Conservation (phyloP, 2,888 invertebrate species). For the Coecobrya sp. region DNA sequence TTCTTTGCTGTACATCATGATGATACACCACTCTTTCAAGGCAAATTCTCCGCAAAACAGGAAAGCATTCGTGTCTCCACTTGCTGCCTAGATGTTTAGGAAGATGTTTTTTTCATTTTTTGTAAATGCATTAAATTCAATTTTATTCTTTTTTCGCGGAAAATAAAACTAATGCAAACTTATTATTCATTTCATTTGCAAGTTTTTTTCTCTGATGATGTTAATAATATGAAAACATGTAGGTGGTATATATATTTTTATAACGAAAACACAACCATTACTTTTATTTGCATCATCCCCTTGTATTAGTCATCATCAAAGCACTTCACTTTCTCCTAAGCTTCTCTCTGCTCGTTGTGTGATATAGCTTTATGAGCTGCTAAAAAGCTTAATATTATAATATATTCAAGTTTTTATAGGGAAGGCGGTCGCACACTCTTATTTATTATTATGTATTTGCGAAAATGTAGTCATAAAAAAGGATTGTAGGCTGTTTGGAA, state of each 20-base stretch:
- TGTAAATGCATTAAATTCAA: conserved; percentile 38
- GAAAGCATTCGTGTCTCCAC: not conserved
- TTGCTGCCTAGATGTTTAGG: not conserved
- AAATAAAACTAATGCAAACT: conserved; percentile 27
- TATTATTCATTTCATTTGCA: conserved; percentile 36
- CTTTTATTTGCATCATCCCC: not conserved
- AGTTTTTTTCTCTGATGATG: conserved; percentile 13
- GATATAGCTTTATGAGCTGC: conserved; percentile 6
- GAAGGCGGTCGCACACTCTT: not conserved
- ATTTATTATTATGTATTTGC: conserved; percentile 2
- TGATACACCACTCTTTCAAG: not conserved
- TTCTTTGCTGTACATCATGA: not conserved
- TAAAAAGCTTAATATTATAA: conserved; percentile 1
- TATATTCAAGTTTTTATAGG: conserved; percentile 6
- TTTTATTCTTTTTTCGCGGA: conserved; percentile 5
- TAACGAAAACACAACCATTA: too few relatives aligned
- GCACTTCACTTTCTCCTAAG: conserved; percentile 8
- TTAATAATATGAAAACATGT: not conserved
- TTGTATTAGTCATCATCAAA: conserved; percentile 1
- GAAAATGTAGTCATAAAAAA: not conserved
- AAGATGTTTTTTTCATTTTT: not conserved
- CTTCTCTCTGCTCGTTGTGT: not conserved
- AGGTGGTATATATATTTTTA: not conserved
- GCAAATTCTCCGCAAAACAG: not conserved
- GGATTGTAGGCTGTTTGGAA: not conserved